Base-by-base conservation (phyloP, 2,888 invertebrate genomes). In the Scaptomyza caliginosa region DNA sequence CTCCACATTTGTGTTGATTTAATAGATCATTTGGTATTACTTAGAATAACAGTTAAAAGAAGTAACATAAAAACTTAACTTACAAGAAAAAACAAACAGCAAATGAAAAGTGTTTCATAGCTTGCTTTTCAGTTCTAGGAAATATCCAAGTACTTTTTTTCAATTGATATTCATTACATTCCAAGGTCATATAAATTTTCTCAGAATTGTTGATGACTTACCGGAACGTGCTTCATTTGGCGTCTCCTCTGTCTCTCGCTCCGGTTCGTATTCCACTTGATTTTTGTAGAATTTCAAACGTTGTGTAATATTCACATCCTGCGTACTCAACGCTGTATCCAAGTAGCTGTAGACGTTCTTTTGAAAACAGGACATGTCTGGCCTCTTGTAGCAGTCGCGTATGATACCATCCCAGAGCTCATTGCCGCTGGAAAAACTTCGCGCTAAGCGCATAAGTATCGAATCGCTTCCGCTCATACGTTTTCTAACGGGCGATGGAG, bases 271-370 rank as follows among this genome's bases (percentile, higher is more conserved):
- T 66, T 93, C 92, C 56, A 95, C 92, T 76, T 93, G 92, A 88
- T 95, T 95, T 78, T 93, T 94, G 67, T 92, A 94, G 86, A 96
- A 94, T 46, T 93, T 92, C 86, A 95, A 90, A 77, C 94, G 93
- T 88, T 94, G 93, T 60, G 94, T 93, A 16, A 95, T 92, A 74
- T 94, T 94, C 16, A 95, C 92, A 88, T 96, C 95, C 83, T 93
- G 93, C 21, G 92, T 92, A 39, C 93, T 93, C 50, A 96, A 92
- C 23, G 94, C 94, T 26, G 93, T 93, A 74, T 95, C 94, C 67
- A 96, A 90, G 83, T 95, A 96, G n/a, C 93, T 92, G 85, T 95
- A 95, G 28, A 96, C 94, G 85, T 95, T 96, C 82, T 94, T 95
- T 84, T 96, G 95, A 56, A 96, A 94, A 89, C 96, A 96, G 72